A percentile compares a stretch with the other conserved stretches of the same genome.
These are phyloP conservation scores for Liopterus haemorrhoidalis DNA, from an alignment of 2,888 invertebrate genomes.

Conservation along the genomic window DNA sequence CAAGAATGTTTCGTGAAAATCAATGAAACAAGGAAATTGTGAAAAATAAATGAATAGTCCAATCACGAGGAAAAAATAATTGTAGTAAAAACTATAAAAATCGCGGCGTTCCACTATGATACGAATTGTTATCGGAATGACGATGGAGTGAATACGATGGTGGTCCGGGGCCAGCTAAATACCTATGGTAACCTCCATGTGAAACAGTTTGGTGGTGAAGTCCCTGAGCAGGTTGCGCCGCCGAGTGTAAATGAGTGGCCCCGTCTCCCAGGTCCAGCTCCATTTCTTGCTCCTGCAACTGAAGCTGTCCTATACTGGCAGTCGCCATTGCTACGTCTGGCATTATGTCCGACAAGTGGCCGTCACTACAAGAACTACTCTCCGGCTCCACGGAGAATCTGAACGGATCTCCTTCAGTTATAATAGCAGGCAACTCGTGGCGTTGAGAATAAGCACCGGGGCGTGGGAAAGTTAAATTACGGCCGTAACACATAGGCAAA, in stretches of 20 bases:
- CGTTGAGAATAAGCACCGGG: constrained; percentile 45
- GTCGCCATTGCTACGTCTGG: constrained; percentile 93
- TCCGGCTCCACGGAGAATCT: constrained; percentile 46
- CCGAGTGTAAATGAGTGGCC: constrained; percentile 57
- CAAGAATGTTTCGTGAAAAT: too few relatives aligned
- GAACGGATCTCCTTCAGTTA: constrained; percentile 55
- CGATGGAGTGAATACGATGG: constrained; percentile 28
- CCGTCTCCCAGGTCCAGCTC: constrained; percentile 85
- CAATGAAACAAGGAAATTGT: too few relatives aligned
- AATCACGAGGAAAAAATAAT: too few relatives aligned
- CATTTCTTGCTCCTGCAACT: constrained; percentile 58
- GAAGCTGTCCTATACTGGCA: constrained; percentile 63
- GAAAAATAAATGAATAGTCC: too few relatives aligned
- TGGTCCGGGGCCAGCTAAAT: constrained; percentile 18
- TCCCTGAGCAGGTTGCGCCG: not conserved
- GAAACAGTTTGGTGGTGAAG: constrained; percentile 1
- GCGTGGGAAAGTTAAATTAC: constrained; percentile 60
- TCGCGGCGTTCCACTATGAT: constrained; percentile 35
- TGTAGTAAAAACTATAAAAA: constrained; percentile 37
- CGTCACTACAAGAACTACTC: constrained; percentile 57
- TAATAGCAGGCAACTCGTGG: constrained; percentile 59
- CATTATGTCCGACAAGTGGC: constrained; percentile 75
- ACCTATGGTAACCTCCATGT: constrained; percentile 14
- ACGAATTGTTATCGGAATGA: constrained; percentile 35
- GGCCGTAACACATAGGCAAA: constrained; percentile 49